Base-by-base conservation (phyloP, 2,113 vertebrate genomes). In the Crotalus horridus region DNA sequence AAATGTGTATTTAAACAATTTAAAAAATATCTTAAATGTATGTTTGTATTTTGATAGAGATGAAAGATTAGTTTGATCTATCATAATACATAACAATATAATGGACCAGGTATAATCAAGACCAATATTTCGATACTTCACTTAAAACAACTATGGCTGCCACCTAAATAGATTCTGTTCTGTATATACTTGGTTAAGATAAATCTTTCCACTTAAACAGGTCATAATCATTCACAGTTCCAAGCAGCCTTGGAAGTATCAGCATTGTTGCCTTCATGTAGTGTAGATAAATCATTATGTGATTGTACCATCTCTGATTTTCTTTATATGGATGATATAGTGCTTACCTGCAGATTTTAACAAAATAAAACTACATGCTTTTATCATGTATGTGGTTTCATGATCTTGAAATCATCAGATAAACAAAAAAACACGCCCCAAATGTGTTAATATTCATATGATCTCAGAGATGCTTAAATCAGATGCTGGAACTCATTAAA, bases 1-100 rank as follows among this genome's bases (percentile, higher is more conserved):
- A 96, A 97, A 96, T 59, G 93, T 33, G 0, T 95, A 96, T 95
- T 96, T 97, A 97, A 97, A 96, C 93, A 86, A 94, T 97, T 96
- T 95, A 96, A 94, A 48, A 55, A 94, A 93, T 89, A 96, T 93
- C 96, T 97, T 94, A 85, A 81, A 94, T 94, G 93, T 94, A 96
- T 74, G 97, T 55, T 91, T 94, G 90, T 21, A 93, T 92, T 87
- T 92, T 92, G 94, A 96, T 88, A 94, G 95, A 92, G 94, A 93
- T 0, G 2, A 85, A 92, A 87, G 93, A 93, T 95, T 92, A 90
- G 21, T 94, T 89, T 91, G 93, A 93, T 95, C 95, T 93, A 55
- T 88, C 92, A 90, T 87, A 94, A 94, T 92, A 95, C n/a, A 46
- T 61, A 92, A 74, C n/a, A 85, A 90, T 0, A 89, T 92, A 92